Base-by-base conservation (phyloP, 2,888 invertebrate genomes). In the Spisula subtruncata region DNA sequence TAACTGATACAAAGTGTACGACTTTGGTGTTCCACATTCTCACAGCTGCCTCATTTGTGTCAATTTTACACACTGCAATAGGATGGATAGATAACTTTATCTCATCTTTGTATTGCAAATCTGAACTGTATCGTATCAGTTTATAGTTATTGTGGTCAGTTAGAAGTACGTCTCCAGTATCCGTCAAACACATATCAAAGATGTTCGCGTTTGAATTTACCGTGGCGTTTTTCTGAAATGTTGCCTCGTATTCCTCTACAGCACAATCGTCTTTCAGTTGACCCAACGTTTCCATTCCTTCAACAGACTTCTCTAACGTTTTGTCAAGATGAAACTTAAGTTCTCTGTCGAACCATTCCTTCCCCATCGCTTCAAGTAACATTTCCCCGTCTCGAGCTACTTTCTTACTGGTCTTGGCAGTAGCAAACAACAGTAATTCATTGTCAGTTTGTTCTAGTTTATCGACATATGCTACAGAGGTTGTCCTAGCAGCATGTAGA, bases 381-480 rank as follows among this genome's bases (percentile, higher is more conserved):
- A 66, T 41, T 83, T 83, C 83, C 14, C 83, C 83, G n/a, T 83
- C 83, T 66, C 56, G 60, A 2, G 56, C 25, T 35, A 56, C 66
- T 66, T 46, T 83, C 41, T 66, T 66, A 83, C 83, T 66, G 8
- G 83, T 66, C 18, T 60, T 66, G 29, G 60, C 83, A 41, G 54
- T 83, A 5, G 66, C 83, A 66, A 83, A 83, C 41, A 83, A 41
- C 0, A 60, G 60, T 41, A n/a, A 6, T 5, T 60, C 60, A 66
- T 83, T 56, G 46, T 41, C 41, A 20, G 25, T 66, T 46, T 35
- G 66, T 20, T 60, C 60, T 25, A 83, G 83, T 25, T 83, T 83
- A 2, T 35, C 83, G 25, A 83, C 8, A 20, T 60, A 66, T 46
- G 54, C 41, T 29, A 66, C 25, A 1, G 66, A 46, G 66, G 83